Evolutionary conservation across 1,140 invertebrate genomes (phyloP), one percentile per base, ranked within the genome.

Genomic region (Drosophila eugracilis): DNA sequence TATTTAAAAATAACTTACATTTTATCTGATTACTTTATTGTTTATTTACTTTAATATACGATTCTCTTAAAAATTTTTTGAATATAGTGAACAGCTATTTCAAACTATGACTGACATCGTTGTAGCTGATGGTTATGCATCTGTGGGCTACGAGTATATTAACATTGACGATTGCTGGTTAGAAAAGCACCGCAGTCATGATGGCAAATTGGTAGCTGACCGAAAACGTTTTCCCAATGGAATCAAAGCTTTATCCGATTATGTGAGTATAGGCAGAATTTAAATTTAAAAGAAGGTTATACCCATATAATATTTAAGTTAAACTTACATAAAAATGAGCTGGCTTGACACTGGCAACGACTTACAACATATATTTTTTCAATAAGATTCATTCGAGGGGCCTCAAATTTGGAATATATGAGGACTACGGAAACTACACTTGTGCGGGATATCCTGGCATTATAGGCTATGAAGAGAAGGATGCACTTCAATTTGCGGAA

Each of bases 121-220:
- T 54, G 96, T 97, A 2, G 93, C 94, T 9, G 97, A 98, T 90
- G 98, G 98, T 4, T 99, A 98, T 90, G 96, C 95, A 17, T 95
- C 95, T 21, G 95, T 93, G 5, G 98, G 98, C 19, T 99, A 99
- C 92, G 95, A 98, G 89, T 98, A 98, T 89, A 95, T 99, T 52
- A 98, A 97, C 90, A 95, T 99, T 50, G 98, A 99, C 90, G 98
- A 99, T 92, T 99, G 98, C 92, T 99, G 98, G 98, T 92, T 97
- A 55, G 96, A 97, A 71, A 95, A 96, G 75, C 94, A 96, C 55
- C 92, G 98, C 41, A 95, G 95, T 84, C 89, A 93, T 9, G 92
- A 94, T 72, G 97, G 97, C 15, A 93, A 94, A 69, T 93, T 99
- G n/a, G 94, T 97, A 58, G 94, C 98, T 6, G 98, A 99, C 92